These are phyloP conservation scores for Gymnobelideus leadbeateri DNA, from an alignment of 2,113 vertebrate species.

Conservation along the genomic window DNA sequence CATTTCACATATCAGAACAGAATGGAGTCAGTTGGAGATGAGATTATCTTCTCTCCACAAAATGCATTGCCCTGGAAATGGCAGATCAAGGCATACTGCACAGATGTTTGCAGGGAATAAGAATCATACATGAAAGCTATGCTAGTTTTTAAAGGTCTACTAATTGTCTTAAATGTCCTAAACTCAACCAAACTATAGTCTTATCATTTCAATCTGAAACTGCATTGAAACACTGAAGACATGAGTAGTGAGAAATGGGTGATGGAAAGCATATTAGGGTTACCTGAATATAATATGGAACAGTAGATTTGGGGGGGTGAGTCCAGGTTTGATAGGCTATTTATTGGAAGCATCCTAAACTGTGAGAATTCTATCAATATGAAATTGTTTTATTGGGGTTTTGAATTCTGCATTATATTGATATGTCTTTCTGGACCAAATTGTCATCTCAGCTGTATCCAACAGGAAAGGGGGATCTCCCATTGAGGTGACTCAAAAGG, in stretches of 20 bases:
- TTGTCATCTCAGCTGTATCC: background rate
- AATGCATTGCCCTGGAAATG: constrained; percentile 8
- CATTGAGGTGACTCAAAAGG: background rate
- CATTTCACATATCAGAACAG: constrained; percentile 28
- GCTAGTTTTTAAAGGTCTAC: background rate
- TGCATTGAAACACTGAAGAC: background rate
- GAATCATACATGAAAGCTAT: background rate
- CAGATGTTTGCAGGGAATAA: background rate
- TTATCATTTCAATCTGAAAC: background rate
- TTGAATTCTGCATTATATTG: constrained; percentile 1
- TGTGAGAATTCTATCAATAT: background rate
- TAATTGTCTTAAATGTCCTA: background rate
- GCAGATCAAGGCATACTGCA: background rate
- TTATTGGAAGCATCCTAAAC: background rate
- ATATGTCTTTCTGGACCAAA: background rate
- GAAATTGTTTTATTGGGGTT: constrained; percentile 2
- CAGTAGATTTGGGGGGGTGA: background rate
- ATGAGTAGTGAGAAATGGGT: background rate
- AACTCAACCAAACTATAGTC: background rate
- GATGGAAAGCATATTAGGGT: background rate
- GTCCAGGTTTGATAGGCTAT: fast-evolving
- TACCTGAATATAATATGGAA: background rate
- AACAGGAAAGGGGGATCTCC: constrained; percentile 1
- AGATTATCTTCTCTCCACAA: constrained; percentile 15
- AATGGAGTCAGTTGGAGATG: background rate